Conservation (phyloP, 2,888 invertebrate genomes). For the Cheiracanthium punctorium region DNA sequence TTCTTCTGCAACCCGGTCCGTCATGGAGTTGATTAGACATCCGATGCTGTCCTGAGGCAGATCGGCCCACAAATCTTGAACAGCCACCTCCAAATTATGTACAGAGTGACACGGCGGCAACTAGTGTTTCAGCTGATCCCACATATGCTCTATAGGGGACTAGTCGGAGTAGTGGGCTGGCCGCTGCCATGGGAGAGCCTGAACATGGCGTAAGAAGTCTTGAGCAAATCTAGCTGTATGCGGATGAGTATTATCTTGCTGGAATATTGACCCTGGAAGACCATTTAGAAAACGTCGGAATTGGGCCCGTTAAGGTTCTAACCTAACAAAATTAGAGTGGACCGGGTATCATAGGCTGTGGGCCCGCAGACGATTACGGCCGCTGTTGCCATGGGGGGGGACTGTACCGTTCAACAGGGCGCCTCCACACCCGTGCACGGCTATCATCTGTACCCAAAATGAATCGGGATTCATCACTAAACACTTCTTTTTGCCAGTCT, state of each 20-base stretch:
- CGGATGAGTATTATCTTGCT: background rate
- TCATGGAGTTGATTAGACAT: background rate
- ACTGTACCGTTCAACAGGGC: background rate
- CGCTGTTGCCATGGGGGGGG: background rate
- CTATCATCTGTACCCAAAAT: background rate
- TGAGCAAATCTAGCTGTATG: background rate
- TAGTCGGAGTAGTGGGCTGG: background rate
- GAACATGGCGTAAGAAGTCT: constrained; percentile 2
- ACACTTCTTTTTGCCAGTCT: background rate
- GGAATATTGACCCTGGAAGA: background rate
- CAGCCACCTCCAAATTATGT: constrained; percentile 19
- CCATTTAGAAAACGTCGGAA: background rate
- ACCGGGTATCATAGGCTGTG: constrained; percentile 5
- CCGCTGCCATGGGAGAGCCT: constrained; percentile 22
- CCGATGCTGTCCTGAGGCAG: constrained; percentile 8
- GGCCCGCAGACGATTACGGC: background rate
- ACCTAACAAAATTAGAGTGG: background rate
- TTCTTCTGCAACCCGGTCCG: background rate
- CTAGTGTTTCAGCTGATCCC: constrained; percentile 19
- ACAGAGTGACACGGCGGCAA: constrained; percentile 4
- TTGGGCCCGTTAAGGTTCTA: background rate
- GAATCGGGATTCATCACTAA: background rate
- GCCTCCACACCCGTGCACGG: background rate
- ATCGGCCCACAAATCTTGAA: constrained; percentile 5
- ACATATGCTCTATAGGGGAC: constrained; percentile 13